phyloP scores from a whole-genome alignment of 2,113 vertebrate species.

The Alosa alosa region DNA sequence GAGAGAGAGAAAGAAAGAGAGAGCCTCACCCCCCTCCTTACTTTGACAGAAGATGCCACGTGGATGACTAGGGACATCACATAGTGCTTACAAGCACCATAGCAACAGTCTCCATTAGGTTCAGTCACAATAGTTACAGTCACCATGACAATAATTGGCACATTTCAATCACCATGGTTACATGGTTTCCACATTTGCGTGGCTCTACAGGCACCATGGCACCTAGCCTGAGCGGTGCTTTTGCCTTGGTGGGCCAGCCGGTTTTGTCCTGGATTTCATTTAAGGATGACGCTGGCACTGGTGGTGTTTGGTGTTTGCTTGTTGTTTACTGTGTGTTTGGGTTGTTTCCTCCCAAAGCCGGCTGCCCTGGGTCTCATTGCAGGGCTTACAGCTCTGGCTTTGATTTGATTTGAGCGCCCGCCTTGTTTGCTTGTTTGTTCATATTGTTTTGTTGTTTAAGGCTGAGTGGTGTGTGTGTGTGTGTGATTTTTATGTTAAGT shows the following conservation, averaged over 20 bases:
- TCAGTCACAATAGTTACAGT: background rate
- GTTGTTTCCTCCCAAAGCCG: background rate
- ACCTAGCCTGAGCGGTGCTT: background rate
- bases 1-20: background rate
- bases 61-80: background rate
- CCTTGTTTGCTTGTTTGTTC: background rate
- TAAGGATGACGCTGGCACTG: background rate
- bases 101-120: background rate
- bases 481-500: background rate
- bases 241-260: background rate
- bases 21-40: background rate
- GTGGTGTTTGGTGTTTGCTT: background rate
- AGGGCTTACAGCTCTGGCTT: no score
- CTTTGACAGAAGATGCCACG: background rate
- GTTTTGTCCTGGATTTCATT: background rate
- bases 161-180: background rate
- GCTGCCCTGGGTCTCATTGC: no score
- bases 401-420: no score
- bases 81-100: background rate
- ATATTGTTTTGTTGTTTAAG: background rate
- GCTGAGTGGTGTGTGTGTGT: background rate
- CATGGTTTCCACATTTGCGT: background rate
- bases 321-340: background rate
- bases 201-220: background rate
- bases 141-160: background rate